Evolutionary conservation across 2,113 vertebrate genomes (phyloP), one percentile per base, ranked within the genome.

Genomic region (Myanophis thanlyinensis): DNA sequence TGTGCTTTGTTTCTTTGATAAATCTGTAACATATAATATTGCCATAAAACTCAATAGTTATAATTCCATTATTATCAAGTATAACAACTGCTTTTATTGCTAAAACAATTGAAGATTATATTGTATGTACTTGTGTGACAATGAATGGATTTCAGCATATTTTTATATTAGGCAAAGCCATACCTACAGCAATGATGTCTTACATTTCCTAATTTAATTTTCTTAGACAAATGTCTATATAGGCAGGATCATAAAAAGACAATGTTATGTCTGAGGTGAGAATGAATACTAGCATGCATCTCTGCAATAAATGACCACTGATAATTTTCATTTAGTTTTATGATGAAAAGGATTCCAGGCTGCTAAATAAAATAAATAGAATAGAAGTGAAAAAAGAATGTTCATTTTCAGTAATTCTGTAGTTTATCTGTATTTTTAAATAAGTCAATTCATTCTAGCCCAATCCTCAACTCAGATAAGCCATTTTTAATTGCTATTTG

Each of bases 91-190:
- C n/a, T 80, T 80, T 80, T 40, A 40, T 40, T 80, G 67, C 67
- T 40, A 80, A 80, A 80, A 40, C 35, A 80, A 40, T 40, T 80
- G 5, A 80, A 73, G 15, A 67, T 80, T 80, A 80, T 18, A 20
- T 80, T 80, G 20, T 22, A 56, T 91, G 84, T 49, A 47, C 46
- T 87, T 85, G 25, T 85, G 25, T 49, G 48, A 91, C 9, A 85
- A 95, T 93, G 91, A 94, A 90, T 96, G 95, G 95, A 95, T 96
- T 97, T 97, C 95, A 97, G 94, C 95, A 97, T 97, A 95, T 94
- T 97, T 97, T 96, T 59, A 97, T 93, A 89, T 92, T 94, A 95
- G 96, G 95, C 92, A 95, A 96, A 59, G 52, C 62, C 88, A 93
- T 95, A 90, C 73, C 73, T 95, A 93, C 87, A 93, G 23, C 89